Conservation (phyloP, 1,140 invertebrate species). For the Apis cerana region DNA sequence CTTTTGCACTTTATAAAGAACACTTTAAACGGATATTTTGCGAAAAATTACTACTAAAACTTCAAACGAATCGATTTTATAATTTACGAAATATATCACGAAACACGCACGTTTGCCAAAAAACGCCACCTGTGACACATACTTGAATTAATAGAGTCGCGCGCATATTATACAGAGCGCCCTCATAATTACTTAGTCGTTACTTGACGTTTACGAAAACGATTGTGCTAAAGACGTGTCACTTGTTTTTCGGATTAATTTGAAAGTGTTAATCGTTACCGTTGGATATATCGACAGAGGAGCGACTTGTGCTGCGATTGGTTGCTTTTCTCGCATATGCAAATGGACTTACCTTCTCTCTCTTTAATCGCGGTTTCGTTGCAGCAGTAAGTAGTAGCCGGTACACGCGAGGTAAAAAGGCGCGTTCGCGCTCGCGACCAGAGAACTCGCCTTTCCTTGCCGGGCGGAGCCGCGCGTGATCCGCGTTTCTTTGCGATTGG, state of each 20-base stretch:
- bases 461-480: constrained; percentile 69
- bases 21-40: too few relatives aligned
- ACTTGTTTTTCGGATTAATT: neutral
- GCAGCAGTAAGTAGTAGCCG: constrained; percentile 39
- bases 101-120: neutral
- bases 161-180: neutral
- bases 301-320: constrained; percentile 59
- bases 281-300: neutral
- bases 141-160: neutral
- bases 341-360: constrained; percentile 64
- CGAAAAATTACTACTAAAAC: too few relatives aligned
- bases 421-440: constrained; percentile 53
- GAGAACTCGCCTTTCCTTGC: constrained; percentile 57
- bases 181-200: neutral
- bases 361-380: constrained; percentile 12
- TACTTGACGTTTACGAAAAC: neutral
- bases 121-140: neutral
- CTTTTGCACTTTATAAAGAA: too few relatives aligned
- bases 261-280: constrained; percentile 15
- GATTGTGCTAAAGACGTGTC: too few relatives aligned
- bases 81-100: neutral
- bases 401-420: constrained; percentile 63
- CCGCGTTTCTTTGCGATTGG: constrained; percentile 69
- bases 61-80: neutral
- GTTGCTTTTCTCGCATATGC: constrained; percentile 68